These are phyloP conservation scores for Porites rus DNA, from an alignment of 92 coral and sea anemone species.

Conservation along the genomic window DNA sequence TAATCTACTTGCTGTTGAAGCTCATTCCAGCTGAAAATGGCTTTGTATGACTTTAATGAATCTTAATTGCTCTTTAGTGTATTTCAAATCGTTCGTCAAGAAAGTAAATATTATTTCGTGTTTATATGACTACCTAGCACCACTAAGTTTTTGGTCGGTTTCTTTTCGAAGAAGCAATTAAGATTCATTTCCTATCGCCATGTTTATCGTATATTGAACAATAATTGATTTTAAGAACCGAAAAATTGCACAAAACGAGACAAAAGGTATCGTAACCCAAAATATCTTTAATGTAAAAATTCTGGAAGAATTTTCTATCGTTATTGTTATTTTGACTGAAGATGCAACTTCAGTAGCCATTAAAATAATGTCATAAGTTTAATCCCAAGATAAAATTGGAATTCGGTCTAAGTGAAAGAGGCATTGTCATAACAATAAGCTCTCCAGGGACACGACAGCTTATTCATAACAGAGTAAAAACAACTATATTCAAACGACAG, in stretches of 20 bases:
- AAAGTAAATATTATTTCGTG: conserved; percentile 24
- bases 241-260: conserved; percentile 20
- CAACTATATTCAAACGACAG: conserved; percentile 7
- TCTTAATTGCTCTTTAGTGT: conserved; percentile 30
- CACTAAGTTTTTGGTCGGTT: conserved; percentile 22
- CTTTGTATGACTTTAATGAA: conserved; percentile 35
- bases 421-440: conserved; percentile 10
- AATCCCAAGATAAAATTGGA: background rate
- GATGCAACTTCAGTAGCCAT: background rate
- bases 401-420: background rate
- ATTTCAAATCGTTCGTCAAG: conserved; percentile 22
- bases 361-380: background rate
- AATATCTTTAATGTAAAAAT: conserved; percentile 3
- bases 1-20: conserved; percentile 11
- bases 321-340: background rate
- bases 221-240: conserved; percentile 41
- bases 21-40: conserved; percentile 12
- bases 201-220: conserved; percentile 33
- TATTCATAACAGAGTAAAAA: conserved; percentile 34
- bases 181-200: conserved; percentile 37
- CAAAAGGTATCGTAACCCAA: background rate
- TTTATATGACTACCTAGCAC: conserved; percentile 25
- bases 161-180: conserved; percentile 26
- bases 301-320: background rate
- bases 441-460: conserved; percentile 9